phyloP scores from a whole-genome alignment of 2,888 invertebrate genomes.

The Tetragnatha montana region DNA sequence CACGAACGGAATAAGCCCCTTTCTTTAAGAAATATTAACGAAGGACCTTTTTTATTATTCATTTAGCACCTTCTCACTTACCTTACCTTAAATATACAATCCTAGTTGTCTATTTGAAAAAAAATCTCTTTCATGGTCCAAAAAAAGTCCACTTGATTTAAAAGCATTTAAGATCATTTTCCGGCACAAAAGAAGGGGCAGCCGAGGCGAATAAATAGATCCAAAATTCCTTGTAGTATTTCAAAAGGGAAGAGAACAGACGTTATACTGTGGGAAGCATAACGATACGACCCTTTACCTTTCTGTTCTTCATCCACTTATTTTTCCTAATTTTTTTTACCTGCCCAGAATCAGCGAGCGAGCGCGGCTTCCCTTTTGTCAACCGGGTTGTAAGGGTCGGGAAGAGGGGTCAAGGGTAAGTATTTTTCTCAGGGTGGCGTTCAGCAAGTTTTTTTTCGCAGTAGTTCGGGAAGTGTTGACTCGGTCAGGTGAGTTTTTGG shows the following conservation, averaged over 20 bases:
- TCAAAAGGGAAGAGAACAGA: neutral
- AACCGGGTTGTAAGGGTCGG: constrained; percentile 9
- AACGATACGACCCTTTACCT: neutral
- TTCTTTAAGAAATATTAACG: no score
- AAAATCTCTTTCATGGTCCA: neutral
- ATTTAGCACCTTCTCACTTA: no score
- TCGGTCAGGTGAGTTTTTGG: constrained; percentile 44
- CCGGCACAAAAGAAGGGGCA: neutral
- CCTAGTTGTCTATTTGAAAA: no score
- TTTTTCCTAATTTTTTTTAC: constrained; percentile 31
- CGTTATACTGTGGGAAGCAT: neutral
- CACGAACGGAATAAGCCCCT: no score
- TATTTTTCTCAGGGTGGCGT: constrained; percentile 21
- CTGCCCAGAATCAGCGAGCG: neutral
- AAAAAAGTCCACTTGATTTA: neutral
- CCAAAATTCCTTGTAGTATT: neutral
- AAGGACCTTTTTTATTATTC: no score
- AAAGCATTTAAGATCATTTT: neutral
- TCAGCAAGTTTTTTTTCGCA: neutral
- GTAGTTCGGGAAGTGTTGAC: constrained; percentile 37
- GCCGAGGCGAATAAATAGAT: neutral
- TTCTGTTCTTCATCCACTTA: neutral
- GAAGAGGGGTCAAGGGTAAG: constrained; percentile 51
- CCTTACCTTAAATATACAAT: no score
- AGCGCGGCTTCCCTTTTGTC: constrained; percentile 44